Percentiles rank a stretch among this genome's conserved stretches.
Evolutionary conservation across 2,888 invertebrate genomes (phyloP).

Genomic region (Ischnus inquisitorius): DNA sequence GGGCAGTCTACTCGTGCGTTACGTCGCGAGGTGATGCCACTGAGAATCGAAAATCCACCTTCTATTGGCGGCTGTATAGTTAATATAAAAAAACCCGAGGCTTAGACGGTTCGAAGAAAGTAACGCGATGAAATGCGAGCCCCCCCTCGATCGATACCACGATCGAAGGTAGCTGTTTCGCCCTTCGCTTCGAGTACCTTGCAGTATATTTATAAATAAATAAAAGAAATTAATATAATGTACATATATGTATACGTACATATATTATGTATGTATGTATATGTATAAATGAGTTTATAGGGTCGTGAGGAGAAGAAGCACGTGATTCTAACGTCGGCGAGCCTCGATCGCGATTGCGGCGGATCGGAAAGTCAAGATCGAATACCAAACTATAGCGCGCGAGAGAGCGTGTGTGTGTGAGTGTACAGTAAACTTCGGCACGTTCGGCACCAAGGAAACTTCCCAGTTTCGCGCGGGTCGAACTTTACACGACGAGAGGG

Average conservation of each 20-base stretch:
- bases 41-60: slow-evolving; percentile 67
- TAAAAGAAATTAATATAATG: neutral
- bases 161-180: slow-evolving; percentile 27
- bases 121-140: slow-evolving; percentile 47
- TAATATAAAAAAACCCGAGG: slow-evolving; percentile 64
- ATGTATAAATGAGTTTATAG: slow-evolving; percentile 29
- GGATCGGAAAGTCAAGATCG: slow-evolving; percentile 55
- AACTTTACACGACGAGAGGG: slow-evolving; percentile 16
- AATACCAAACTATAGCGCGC: slow-evolving; percentile 34
- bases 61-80: slow-evolving; percentile 76
- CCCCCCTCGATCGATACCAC: slow-evolving; percentile 17
- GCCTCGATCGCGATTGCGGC: slow-evolving; percentile 68
- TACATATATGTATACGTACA: neutral
- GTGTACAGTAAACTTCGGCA: slow-evolving; percentile 51
- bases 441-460: slow-evolving; percentile 14
- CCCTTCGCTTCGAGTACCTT: slow-evolving; percentile 44
- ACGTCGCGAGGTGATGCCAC: slow-evolving; percentile 82
- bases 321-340: slow-evolving; percentile 59
- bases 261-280: slow-evolving; percentile 11
- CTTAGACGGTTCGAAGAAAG: slow-evolving; percentile 66
- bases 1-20: slow-evolving; percentile 75
- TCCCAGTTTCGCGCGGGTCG: slow-evolving; percentile 6
- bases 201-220: slow-evolving; percentile 26
- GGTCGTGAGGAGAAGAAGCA: slow-evolving; percentile 22
- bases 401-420: neutral